Conservation (phyloP, 2,888 invertebrate species). For the Heliconius charithonia region DNA sequence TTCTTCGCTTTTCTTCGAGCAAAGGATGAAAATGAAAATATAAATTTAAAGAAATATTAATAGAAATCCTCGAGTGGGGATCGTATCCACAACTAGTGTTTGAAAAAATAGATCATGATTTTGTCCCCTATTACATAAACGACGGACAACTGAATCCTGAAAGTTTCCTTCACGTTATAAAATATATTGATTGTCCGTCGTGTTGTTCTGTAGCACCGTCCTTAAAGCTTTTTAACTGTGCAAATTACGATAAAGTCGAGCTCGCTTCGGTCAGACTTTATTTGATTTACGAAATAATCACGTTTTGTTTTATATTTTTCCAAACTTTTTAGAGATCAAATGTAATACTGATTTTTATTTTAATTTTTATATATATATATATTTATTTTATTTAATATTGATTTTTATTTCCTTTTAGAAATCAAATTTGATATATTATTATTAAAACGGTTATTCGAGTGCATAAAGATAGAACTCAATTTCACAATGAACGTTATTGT, state of each 20-base stretch:
- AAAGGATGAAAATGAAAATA: no score
- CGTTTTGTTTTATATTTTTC: neutral
- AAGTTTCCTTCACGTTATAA: neutral
- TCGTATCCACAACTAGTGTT: no score
- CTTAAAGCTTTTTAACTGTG: slow-evolving; percentile 8
- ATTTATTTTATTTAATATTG: no score
- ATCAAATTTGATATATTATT: neutral
- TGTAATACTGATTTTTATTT: neutral
- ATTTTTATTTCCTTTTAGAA: neutral
- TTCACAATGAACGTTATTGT: no score
- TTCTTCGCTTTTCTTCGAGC: no score
- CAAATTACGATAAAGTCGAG: neutral
- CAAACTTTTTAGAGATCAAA: neutral
- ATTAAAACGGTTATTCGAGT: neutral
- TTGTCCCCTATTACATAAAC: neutral
- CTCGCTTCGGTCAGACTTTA: neutral
- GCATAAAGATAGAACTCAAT: no score
- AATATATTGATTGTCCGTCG: slow-evolving; percentile 7
- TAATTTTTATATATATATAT: no score
- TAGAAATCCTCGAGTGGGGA: no score
- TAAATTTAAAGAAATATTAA: no score
- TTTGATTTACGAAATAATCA: neutral
- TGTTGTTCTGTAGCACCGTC: neutral
- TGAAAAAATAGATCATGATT: neutral
- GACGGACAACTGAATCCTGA: neutral